Evolutionary conservation across 2,888 invertebrate genomes (phyloP), one percentile per base, ranked within the genome.

Genomic region (Mylabris sibirica): DNA sequence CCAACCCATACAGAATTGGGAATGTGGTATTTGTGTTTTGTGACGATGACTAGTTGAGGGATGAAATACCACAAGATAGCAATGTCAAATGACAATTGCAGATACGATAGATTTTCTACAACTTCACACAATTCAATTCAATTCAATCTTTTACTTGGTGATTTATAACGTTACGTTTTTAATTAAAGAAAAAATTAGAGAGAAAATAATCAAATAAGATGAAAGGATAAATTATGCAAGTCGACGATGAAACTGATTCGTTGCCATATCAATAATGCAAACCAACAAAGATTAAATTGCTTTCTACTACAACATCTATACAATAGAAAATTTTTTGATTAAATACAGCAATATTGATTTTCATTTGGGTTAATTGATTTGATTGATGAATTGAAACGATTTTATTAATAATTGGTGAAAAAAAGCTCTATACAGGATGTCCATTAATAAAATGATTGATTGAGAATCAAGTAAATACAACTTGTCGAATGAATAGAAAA

Each of bases 391-490:
- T 30, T 30, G 8, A 20, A 24, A 53, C 3, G 4, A 14, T 53
- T 53, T 53, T n/a, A n/a, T n/a, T 22, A 53, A 53, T 24, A 53
- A 22, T 22, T 20, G 12, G 3, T 49, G 49, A 49, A 49, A 22
- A 20, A 22, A 30, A 30, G 30, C 22, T 22, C 14, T 22, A 53
- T 24, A 24, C 22, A 30, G 30, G 8, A 22, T 53, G 53, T 53
- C 53, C 22, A 53, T 24, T 53, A 53, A 53, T 53, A 1, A 24
- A 24, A 53, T 53, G 53, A 53, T 53, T 53, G 53, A 53, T 53
- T 53, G 53, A 24, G 20, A 22, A 12, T 53, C 22, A 11, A 12
- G 22, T 22, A 53, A 24, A 53, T 53, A 22, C 24, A 12, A 53
- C 53, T 12, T 53, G 53, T 53, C 53, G 53, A 53, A 5, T 24